Conservation (phyloP, 2,113 vertebrate species). For the Vidua macroura region DNA sequence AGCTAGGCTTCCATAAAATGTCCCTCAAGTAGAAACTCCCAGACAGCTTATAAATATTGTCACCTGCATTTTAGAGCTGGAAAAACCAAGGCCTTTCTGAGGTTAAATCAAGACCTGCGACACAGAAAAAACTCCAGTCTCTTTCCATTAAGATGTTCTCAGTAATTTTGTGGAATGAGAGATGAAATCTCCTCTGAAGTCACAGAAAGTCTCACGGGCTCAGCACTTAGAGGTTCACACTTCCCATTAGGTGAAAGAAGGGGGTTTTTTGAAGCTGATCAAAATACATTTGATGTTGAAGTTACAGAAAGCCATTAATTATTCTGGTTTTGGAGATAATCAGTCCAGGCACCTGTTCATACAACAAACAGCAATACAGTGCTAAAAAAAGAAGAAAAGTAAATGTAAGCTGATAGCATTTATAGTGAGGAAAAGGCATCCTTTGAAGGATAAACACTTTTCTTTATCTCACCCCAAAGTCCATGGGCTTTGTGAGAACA, state of each 20-base stretch:
- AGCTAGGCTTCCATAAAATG: conserved; percentile 3
- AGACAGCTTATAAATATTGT: neutral
- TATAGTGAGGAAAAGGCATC: neutral
- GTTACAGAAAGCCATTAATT: conserved; percentile 12
- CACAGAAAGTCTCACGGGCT: neutral
- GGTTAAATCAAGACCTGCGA: neutral
- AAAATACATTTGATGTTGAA: conserved; percentile 20
- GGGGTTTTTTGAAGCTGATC: neutral
- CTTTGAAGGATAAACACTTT: neutral
- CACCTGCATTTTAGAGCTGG: neutral
- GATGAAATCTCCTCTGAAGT: conserved; percentile 30
- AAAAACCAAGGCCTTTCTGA: neutral
- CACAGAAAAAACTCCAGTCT: neutral
- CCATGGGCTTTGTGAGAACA: neutral
- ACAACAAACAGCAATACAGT: neutral
- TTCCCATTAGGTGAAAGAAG: neutral
- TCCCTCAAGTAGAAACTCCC: neutral
- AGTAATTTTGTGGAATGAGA: neutral
- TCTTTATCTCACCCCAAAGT: neutral
- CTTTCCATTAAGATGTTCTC: neutral
- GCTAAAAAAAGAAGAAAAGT: neutral
- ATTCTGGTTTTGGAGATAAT: neutral
- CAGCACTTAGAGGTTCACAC: neutral
- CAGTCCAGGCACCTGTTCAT: neutral
- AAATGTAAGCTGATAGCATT: neutral